phyloP scores from a whole-genome alignment of 1,140 invertebrate species.

The Acromyrmex charruanus region DNA sequence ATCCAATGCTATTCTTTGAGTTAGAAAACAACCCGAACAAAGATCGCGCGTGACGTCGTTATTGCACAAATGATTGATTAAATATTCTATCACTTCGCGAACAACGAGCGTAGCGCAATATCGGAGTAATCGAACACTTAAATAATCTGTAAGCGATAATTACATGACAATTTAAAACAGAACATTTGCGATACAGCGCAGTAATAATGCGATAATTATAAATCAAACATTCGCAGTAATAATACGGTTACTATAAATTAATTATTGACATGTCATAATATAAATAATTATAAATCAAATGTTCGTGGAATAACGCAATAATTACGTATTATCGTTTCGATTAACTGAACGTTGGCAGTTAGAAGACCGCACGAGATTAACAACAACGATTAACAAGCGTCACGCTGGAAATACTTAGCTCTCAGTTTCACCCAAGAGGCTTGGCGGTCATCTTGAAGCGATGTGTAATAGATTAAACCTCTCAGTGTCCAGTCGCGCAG shows the following conservation, averaged over 20 bases:
- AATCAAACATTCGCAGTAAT: background rate
- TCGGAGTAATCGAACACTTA: conserved; percentile 16
- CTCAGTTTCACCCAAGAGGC: conserved; percentile 14
- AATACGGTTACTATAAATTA: conserved; percentile 23
- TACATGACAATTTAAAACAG: conserved; percentile 8
- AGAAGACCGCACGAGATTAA: conserved; percentile 19
- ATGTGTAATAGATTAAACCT: conserved; percentile 19
- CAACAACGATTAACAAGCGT: conserved; percentile 6
- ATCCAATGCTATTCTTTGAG: background rate
- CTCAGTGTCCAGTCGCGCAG: background rate
- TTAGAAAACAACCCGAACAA: background rate
- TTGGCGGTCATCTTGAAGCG: conserved; percentile 7
- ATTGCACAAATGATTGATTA: background rate
- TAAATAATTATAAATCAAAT: conserved; percentile 31
- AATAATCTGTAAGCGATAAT: conserved; percentile 32
- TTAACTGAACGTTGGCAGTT: background rate
- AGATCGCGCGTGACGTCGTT: background rate
- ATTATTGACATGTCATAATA: conserved; percentile 1
- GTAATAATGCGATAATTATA: conserved; percentile 29
- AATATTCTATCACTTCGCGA: conserved; percentile 9
- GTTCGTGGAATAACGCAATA: background rate
- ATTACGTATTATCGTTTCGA: background rate
- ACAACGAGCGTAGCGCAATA: background rate
- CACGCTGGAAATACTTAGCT: conserved; percentile 9
- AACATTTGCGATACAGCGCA: background rate